A percentile compares a stretch with the other conserved stretches of the same genome.
These are phyloP conservation scores for Helicoverpa assulta DNA, from an alignment of 2,888 invertebrate genomes.

Conservation along the genomic window DNA sequence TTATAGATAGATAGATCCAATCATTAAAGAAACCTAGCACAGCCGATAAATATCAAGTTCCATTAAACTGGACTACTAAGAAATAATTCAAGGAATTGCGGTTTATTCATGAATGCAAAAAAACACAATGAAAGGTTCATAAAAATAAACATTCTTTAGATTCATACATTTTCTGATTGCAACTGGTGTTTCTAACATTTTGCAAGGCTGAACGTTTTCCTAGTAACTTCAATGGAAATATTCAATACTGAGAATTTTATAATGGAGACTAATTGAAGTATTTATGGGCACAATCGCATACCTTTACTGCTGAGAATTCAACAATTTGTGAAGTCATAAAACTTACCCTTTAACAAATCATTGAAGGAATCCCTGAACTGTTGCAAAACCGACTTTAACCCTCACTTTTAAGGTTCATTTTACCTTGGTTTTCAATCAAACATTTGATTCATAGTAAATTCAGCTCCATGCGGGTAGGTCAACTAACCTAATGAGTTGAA, in stretches of 20 bases:
- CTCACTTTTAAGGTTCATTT: background rate
- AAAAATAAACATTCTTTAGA: no score
- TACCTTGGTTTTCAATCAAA: background rate
- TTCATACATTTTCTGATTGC: constrained; percentile 1
- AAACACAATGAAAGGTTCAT: no score
- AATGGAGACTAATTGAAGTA: constrained; percentile 24
- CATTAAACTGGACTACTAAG: no score
- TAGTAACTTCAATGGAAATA: background rate
- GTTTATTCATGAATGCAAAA: no score
- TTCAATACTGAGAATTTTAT: constrained; percentile 5
- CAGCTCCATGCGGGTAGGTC: constrained; percentile 72
- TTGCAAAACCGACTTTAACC: background rate
- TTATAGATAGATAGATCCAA: no score
- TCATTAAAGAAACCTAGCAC: no score
- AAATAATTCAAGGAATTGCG: no score
- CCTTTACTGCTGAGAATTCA: constrained; percentile 9
- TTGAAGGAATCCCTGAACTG: background rate
- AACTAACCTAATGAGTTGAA: constrained; percentile 56
- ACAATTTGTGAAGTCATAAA: constrained; percentile 31
- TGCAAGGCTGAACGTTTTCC: background rate
- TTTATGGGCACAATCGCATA: constrained; percentile 13
- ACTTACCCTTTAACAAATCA: constrained; percentile 33
- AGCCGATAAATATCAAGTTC: no score
- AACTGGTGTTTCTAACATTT: background rate
- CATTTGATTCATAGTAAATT: constrained; percentile 41